Base-by-base conservation (phyloP, 1,140 invertebrate genomes). In the Drosophila asahinai region DNA sequence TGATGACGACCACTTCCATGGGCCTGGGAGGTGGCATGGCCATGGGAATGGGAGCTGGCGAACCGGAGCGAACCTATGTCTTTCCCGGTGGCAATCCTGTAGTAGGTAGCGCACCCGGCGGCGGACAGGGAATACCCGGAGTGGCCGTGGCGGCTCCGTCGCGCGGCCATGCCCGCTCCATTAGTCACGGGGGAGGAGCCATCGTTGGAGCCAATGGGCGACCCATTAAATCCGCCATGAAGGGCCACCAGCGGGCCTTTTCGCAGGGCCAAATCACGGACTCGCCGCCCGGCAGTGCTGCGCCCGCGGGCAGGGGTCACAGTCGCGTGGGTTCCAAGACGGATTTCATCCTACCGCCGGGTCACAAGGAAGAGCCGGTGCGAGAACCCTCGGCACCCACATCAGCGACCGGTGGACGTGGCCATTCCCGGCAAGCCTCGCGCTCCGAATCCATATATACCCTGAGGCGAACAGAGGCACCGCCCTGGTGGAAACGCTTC, bases 361-460 rank as follows among this genome's bases (percentile, higher is more conserved):
- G 96, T 2, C 96, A 97, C 91, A 96, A 94, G 84, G 96, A 94
- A 67, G 93, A 93, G 47, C 93, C 92, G 25, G 94, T 94, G 81
- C 78, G 94, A 51, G 84, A 89, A n/a, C 93, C 83, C 17, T 91
- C 94, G 4, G 93, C 94, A 5, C 92, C 94, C 33, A 92, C 93
- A 2, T 95, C 95, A 2, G 94, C 94, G 0, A 63, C 68, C 0
- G 78, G 80, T 0, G 91, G 79, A 14, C 94, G 94, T 22, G 95
- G 94, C 1, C 95, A 96, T 87, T 95, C 95, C n/a, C 93, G 94
- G 0, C 95, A 95, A 81, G 95, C 95, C 5, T 95, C 95, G 3
- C 94, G 97, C 59, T 97, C 97, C 1, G 97, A 98, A 87, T 97
- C 97, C 22, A 97, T 98, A 65, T 98, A 98, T 91, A 98, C 97